A percentile compares a stretch with the other conserved stretches of the same genome.
phyloP scores from a whole-genome alignment of 1,140 invertebrate genomes.

The Lucilia sericata region DNA sequence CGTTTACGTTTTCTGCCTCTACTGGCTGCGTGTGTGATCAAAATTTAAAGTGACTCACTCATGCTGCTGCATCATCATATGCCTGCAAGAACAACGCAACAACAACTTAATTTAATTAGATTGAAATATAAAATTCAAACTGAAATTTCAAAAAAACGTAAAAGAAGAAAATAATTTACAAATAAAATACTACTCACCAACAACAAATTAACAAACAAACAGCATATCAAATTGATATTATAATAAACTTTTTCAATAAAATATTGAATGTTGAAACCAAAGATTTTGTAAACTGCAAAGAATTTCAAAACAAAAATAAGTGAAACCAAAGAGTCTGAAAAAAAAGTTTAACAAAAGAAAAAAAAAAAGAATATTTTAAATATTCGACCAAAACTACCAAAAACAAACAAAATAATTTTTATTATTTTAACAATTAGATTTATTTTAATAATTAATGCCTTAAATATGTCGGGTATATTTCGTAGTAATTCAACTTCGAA shows the following conservation, averaged over 20 bases:
- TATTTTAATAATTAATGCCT: slow-evolving; percentile 22
- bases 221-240: neutral
- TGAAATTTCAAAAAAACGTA: slow-evolving; percentile 28
- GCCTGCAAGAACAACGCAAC: slow-evolving; percentile 12
- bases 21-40: slow-evolving; percentile 15
- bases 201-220: slow-evolving; percentile 6
- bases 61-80: slow-evolving; percentile 39
- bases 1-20: neutral
- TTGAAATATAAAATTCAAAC: slow-evolving; percentile 38
- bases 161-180: slow-evolving; percentile 34
- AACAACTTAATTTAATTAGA: slow-evolving; percentile 41
- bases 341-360: neutral
- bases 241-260: neutral
- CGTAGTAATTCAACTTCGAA: slow-evolving; percentile 43
- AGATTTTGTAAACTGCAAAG: slow-evolving; percentile 7
- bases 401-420: slow-evolving; percentile 35
- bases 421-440: neutral
- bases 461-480: slow-evolving; percentile 48
- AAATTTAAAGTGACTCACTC: slow-evolving; percentile 11
- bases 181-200: too few relatives aligned
- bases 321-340: slow-evolving; percentile 27
- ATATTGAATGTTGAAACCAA: slow-evolving; percentile 6
- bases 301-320: slow-evolving; percentile 39
- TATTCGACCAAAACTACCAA: neutral
- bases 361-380: neutral